phyloP scores from a whole-genome alignment of 2,888 invertebrate genomes.

The Aphidoletes aphidimyza region DNA sequence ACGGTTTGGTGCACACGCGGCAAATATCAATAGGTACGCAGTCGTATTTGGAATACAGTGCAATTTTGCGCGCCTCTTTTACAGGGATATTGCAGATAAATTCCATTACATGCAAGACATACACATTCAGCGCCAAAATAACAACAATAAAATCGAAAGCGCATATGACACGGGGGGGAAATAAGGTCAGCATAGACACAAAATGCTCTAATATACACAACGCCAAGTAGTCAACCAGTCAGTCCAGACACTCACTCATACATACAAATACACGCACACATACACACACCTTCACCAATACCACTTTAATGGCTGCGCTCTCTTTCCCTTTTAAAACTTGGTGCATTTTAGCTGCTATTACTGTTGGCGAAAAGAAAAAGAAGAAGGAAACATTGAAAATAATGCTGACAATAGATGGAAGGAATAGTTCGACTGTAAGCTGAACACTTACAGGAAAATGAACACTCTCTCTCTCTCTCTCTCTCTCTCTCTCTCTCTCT shows the following conservation, averaged over 20 bases:
- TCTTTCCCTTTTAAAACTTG: neutral
- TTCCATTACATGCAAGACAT: conserved; percentile 32
- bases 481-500: neutral
- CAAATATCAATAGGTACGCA: conserved; percentile 32
- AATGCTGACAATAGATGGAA: conserved; percentile 3
- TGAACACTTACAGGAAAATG: neutral
- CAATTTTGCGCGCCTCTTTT: conserved; percentile 30
- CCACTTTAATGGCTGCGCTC: neutral
- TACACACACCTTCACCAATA: neutral
- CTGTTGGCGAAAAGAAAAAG: neutral
- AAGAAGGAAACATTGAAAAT: neutral
- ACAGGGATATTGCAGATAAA: conserved; percentile 53
- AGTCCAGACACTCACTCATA: conserved; percentile 30
- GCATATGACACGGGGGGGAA: conserved; percentile 4
- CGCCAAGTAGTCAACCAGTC: neutral
- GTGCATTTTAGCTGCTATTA: neutral
- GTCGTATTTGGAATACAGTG: conserved; percentile 19
- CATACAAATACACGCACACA: neutral
- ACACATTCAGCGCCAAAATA: conserved; percentile 17
- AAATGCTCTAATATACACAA: conserved; percentile 24
- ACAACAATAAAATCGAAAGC: conserved; percentile 52
- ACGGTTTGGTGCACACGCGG: neutral
- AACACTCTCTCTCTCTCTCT: neutral
- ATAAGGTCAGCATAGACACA: conserved; percentile 38
- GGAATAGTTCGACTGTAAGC: neutral